Evolutionary conservation across 2,113 vertebrate genomes (phyloP), one percentile per base, ranked within the genome.

Genomic region (Sylvilagus bachmani): DNA sequence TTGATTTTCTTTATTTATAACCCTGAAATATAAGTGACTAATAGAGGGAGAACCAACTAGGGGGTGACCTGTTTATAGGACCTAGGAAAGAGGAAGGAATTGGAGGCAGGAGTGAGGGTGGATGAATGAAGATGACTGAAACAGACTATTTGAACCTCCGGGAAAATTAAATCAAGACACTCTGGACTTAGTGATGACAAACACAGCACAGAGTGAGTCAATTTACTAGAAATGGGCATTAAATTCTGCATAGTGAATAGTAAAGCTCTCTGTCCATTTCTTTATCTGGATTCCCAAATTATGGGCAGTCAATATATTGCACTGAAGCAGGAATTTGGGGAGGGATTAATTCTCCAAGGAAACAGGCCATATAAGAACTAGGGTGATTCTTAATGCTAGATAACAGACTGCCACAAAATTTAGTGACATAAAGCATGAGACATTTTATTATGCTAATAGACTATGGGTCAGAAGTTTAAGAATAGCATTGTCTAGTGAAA

Each of bases 161-260:
- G 93, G 75, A 79, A 89, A 58, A 71, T 86, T 49, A 79, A 89
- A 38, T 83, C 29, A 78, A 78, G 55, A 62, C 12, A 51, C 44
- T 91, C 24, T 77, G 64, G 22, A 69, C 19, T 84, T 75, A 55
- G 29, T 70, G 61, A 80, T 62, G n/a, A 84, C 67, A 93, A 58
- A 51, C 58, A 62, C 4, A 74, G 13, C 61, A 25, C 82, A 83
- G 55, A 83, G 75, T 33, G 64, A 87, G 58, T 79, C 83, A 85
- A 31, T 61, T 22, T 38, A n/a, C n/a, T 64, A 21, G 38, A 53
- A 67, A 62, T 24, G 31, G 19, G 27, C 2, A 22, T 74, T 69
- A 74, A 33, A 85, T 74, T 85, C 21, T 75, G 16, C 53, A 49
- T 6, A 33, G 36, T 55, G 24, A 90, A 62, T 70, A 36, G 70